Evolutionary conservation across 37 sponge, comb jelly and placozoan genomes (phyloP), one percentile per base, ranked within the genome.

Genomic region (Chondrosia reniformis): DNA sequence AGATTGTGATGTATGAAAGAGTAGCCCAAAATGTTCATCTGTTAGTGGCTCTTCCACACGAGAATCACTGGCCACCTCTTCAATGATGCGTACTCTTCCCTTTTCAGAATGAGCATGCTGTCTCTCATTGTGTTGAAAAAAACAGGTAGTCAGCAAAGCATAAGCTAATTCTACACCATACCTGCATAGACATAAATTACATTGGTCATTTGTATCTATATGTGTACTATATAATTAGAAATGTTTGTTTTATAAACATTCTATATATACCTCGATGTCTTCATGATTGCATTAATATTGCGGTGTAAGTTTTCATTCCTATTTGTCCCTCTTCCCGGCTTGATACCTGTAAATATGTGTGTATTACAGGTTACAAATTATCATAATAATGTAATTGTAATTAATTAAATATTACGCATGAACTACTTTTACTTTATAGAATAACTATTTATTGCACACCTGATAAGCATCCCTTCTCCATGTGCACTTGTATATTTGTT

Each of bases 111-210:
- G 71, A 28, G 71, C 77, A 15, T 25, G 8, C 4, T 55, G 8
- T 1, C 55, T 37, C 32, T 76, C 76, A 76, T 83, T 83, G 59
- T 83, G 84, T 12, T 19, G 37, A 34, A 31, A 83, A 25, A 83
- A 65, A 31, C 33, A 39, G 3, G 25, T 28, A 21, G 76, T 63
- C 4, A 82, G 17, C 40, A 82, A 19, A 28, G 83, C 76, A 82
- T 75, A 75, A 27, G 76, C 83, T 43, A 82, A 30, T 38, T 76
- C 71, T 9, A 83, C 69, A 54, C 84, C 77, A 63, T 76, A 67
- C 15, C 71, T 64, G 69, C 54, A 46, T 19, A 25, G 73, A 4
- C 42, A 21, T 12, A 81, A 13, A 56, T n/a, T n/a, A n/a, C n/a
- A n/a, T n/a, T n/a, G n/a, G n/a, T n/a, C n/a, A n/a, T n/a, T n/a